Evolutionary conservation across 1,140 invertebrate genomes (phyloP), one percentile per base, ranked within the genome.

Genomic region (Orchesella cincta): DNA sequence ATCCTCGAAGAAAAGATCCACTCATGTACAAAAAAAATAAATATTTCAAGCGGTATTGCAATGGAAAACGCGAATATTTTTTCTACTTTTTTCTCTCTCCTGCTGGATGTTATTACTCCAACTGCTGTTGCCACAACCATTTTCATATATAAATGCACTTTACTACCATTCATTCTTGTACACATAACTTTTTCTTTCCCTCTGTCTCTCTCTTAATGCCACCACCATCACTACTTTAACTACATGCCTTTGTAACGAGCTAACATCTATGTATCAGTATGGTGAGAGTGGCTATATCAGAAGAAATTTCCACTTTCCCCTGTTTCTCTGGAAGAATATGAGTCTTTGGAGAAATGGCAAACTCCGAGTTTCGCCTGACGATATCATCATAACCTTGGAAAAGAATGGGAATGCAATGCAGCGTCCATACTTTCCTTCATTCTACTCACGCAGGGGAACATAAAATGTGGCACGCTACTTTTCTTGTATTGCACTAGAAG

Each of bases 371-470:
- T 46, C 39, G 18, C 18, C 18, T 46, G 39, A 46, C 39, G 39
- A 46, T 46, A 46, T 46, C 39, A 46, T 46, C 39, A 46, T 46
- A 46, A 46, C 39, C 39, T 46, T 46, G 39, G 18, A 18, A 46
- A 18, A 8, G 39, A 46, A 46, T 46, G 39, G 39, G 39, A 46
- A 46, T 5, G 39, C 5, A 46, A 46, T 46, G 39, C 39, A 46
- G 18, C 39, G 18, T 46, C 39, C 18, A 57, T 23, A 57, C 23
- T 8, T n/a, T 57, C 52, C 5, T 57, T 23, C 52, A 57, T 57
- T 57, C 52, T 57, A n/a, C 39, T 72, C 71, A 77, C 39, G 76
- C 16, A 73, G 76, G 29, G 76, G 12, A 12, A 64, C 23, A 64
- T 29, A 64, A n/a, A 51, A 46, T 18, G 39, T 46, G 39, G 39